These are phyloP conservation scores for Dallia pectoralis DNA, from an alignment of 2,797 vertebrate genomes.

Conservation along the genomic window DNA sequence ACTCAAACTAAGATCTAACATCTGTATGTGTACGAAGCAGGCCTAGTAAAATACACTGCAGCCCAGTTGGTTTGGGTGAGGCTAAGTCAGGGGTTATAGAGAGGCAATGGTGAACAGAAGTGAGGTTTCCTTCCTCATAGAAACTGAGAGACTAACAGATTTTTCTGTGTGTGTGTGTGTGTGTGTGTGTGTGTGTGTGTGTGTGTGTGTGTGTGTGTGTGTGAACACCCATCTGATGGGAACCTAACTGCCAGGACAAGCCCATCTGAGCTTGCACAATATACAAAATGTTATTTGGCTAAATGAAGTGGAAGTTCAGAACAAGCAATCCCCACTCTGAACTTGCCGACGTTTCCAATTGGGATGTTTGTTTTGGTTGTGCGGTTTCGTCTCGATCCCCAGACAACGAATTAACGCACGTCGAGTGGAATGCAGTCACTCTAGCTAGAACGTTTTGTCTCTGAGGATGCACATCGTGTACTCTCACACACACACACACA, in stretches of 20 bases:
- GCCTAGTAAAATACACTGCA: not conserved
- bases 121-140: slow-evolving; percentile 69
- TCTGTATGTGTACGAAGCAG: not conserved
- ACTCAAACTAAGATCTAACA: no score
- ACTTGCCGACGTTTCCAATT: not conserved
- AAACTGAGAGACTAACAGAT: slow-evolving; percentile 53
- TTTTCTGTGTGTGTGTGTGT: slow-evolving; percentile 14
- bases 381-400: slow-evolving; percentile 1
- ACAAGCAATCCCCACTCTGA: not conserved
- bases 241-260: slow-evolving; percentile 61
- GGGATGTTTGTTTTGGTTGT: not conserved
- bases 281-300: slow-evolving; percentile 23
- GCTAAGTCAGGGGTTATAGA: slow-evolving; percentile 42
- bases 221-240: slow-evolving; percentile 71
- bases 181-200: slow-evolving; percentile 15
- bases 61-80: slow-evolving; percentile 38
- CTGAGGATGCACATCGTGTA: slow-evolving; percentile 21
- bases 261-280: slow-evolving; percentile 40
- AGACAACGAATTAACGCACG: slow-evolving; percentile 26
- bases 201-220: slow-evolving; percentile 31
- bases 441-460: slow-evolving; percentile 20
- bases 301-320: not conserved
- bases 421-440: slow-evolving; percentile 34
- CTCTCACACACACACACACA: slow-evolving; percentile 32
- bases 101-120: slow-evolving; percentile 44